Evolutionary conservation across 2,113 vertebrate genomes (phyloP).

Genomic region (Budorcas taxicolor): DNA sequence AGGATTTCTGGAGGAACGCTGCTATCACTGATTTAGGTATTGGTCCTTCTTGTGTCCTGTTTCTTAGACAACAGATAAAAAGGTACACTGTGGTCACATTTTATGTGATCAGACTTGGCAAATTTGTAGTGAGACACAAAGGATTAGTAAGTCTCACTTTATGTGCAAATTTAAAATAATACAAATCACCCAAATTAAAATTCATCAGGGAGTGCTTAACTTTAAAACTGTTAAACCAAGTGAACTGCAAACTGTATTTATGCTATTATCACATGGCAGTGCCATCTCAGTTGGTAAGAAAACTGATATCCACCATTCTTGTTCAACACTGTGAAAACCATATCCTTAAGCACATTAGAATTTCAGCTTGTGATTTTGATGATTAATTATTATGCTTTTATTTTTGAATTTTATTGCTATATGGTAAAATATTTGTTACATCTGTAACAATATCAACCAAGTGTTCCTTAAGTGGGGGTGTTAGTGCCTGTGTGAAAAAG

Average conservation of each 20-base stretch:
- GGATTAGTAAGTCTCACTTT: neutral
- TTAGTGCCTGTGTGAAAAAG: neutral
- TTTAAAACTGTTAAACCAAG: conserved; percentile 29
- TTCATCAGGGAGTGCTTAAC: neutral
- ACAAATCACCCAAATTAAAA: conserved; percentile 11
- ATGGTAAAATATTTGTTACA: neutral
- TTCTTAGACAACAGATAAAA: neutral
- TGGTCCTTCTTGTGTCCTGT: neutral
- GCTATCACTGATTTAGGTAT: neutral
- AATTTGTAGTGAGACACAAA: conserved; percentile 14
- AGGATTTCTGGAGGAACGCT: neutral
- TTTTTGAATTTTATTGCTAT: neutral
- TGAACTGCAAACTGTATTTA: neutral
- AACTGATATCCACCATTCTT: neutral
- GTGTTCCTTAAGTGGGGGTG: neutral
- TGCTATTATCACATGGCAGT: neutral
- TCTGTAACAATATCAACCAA: neutral
- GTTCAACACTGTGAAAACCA: neutral
- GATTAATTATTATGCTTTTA: neutral
- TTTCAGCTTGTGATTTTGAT: neutral
- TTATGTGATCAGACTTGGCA: neutral
- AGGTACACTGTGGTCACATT: neutral
- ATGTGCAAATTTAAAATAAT: conserved; percentile 4
- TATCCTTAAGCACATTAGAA: conserved; percentile 19
- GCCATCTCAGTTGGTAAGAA: neutral